These are phyloP conservation scores for Myrmophylax atrothorax DNA, from an alignment of 2,113 vertebrate genomes.

Conservation along the genomic window DNA sequence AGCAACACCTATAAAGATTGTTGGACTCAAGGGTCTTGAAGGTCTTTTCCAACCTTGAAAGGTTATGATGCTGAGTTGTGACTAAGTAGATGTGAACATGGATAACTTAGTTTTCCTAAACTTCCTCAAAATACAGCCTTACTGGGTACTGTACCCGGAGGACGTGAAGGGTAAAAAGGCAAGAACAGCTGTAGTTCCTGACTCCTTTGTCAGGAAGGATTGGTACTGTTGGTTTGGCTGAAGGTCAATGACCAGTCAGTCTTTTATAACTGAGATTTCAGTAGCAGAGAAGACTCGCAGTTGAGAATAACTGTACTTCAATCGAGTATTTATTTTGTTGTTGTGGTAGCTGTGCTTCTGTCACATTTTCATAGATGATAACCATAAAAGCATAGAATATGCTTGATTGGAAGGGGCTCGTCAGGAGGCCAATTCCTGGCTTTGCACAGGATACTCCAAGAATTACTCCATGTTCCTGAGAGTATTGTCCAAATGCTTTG, in stretches of 20 bases:
- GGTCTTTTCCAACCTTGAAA: background rate
- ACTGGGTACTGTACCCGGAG: background rate
- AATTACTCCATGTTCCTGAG: background rate
- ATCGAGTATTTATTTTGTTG: background rate
- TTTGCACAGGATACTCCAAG: background rate
- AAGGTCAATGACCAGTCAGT: background rate
- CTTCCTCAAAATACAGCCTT: background rate
- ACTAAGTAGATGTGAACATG: background rate
- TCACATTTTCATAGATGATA: background rate
- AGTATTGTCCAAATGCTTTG: rapidly evolving
- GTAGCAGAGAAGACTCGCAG: background rate
- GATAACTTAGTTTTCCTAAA: background rate
- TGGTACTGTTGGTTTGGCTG: background rate
- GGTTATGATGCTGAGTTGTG: background rate
- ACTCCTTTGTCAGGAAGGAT: background rate
- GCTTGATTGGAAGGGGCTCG: background rate
- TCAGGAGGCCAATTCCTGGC: background rate
- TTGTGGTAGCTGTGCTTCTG: background rate
- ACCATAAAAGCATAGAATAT: background rate
- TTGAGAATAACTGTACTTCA: background rate
- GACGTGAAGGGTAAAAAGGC: background rate
- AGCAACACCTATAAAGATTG: background rate
- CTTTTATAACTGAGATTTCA: background rate
- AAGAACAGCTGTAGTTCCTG: background rate
- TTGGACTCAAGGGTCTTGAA: background rate